Evolutionary conservation across 2,113 vertebrate species (phyloP), one percentile per base, ranked within the genome.

Genomic region (Bambusicola thoracicus): DNA sequence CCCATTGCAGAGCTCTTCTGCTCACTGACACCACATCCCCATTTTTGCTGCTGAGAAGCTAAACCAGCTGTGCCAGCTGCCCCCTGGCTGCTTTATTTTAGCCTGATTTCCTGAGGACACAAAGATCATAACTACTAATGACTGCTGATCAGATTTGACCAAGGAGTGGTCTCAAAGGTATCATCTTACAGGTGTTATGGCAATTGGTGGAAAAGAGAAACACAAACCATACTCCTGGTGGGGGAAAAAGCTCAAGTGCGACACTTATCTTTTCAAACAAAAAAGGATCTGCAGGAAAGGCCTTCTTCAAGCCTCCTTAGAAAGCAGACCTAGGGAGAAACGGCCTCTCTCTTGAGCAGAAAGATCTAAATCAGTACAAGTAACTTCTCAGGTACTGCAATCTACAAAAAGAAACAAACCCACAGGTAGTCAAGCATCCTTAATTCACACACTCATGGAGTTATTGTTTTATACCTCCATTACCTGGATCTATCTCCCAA

Each of bases 31-130:
- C 38, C 2, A 6, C 48, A 76, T 32, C n/a, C 24, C 43, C 2
- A 1, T 30, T 65, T 81, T 8, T 81, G 58, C 84, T 61, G 34
- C 78, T n/a, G 20, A 79, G 36, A 13, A 34, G 30, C 62, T 59
- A 85, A 81, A 82, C 58, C 76, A 93, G 41, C 79, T 2, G 0
- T 8, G 44, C 36, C 74, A 89, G 24, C 38, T 22, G 78, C 7
- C 70, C 59, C 63, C 91, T 63, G 19, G 56, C 63, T 19, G 36
- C 63, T 85, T 85, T 76, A 53, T 80, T 87, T 79, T 32, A 93
- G 63, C 24, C 67, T 61, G 16, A 62, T 83, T 70, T 93, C 73
- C 80, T 66, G 73, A 80, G 51, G 55, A 85, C 55, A 46, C 5
- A 11, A 70, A 10, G 34, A 19, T 94, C 51, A 85, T 40, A 72